These are phyloP conservation scores for Hypotaenidia philippensis DNA, from an alignment of 2,797 vertebrate genomes.

Conservation along the genomic window DNA sequence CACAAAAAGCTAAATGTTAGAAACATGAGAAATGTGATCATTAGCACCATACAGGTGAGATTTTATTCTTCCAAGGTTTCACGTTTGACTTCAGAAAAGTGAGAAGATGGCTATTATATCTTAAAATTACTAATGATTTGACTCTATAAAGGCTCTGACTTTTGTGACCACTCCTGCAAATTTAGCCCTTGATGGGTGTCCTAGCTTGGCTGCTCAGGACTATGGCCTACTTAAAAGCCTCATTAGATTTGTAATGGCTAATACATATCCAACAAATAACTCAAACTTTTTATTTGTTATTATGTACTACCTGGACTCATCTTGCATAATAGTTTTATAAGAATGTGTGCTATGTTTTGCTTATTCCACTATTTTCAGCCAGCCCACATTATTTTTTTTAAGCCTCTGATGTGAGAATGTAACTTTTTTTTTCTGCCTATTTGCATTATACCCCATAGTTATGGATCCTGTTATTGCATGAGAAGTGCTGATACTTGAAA, in stretches of 20 bases:
- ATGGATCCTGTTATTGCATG: not conserved
- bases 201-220: not conserved
- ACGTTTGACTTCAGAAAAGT: not conserved
- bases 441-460: not conserved
- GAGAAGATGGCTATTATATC: not conserved
- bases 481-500: not conserved
- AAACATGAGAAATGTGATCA: not conserved
- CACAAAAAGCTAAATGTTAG: not conserved
- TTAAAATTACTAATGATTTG: not conserved
- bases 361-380: slow-evolving; percentile 11
- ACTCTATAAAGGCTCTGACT: not conserved
- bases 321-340: not conserved
- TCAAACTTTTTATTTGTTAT: not conserved
- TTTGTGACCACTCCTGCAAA: not conserved
- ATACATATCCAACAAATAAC: not conserved
- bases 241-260: not conserved
- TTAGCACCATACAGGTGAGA: not conserved
- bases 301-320: not conserved
- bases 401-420: not conserved
- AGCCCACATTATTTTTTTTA: slow-evolving; percentile 7
- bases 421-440: not conserved
- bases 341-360: not conserved
- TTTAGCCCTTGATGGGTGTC: not conserved
- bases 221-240: not conserved
- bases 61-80: not conserved